Conservation (phyloP, 2,797 vertebrate genomes). For the Basileuterus tristriatus region DNA sequence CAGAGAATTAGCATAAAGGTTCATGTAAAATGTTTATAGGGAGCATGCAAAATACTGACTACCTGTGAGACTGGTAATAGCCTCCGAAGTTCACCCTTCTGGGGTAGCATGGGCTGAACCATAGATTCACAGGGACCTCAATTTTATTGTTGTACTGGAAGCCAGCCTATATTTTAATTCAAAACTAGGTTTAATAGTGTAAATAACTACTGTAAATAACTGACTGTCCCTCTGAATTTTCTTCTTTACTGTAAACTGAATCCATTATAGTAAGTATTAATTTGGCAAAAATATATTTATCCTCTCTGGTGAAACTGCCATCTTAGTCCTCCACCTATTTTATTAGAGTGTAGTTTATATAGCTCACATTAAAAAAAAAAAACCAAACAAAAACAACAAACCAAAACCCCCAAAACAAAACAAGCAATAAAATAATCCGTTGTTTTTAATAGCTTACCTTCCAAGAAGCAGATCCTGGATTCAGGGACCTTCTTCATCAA, state of each 20-base stretch:
- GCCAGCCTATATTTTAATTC: not conserved
- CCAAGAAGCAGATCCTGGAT: constrained; percentile 77
- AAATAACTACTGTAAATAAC: not conserved
- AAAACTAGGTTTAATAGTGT: not conserved
- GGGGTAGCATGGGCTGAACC: not conserved
- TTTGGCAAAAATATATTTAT: not conserved
- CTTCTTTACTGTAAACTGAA: not conserved
- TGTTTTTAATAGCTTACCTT: constrained; percentile 64
- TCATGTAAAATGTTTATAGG: not conserved
- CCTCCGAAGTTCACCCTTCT: not conserved
- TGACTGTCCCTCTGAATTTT: not conserved
- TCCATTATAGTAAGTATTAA: not conserved
- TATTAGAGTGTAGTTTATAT: not conserved
- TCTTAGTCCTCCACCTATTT: not conserved
- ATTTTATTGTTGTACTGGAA: not conserved
- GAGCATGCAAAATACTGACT: not conserved
- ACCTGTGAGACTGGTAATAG: not conserved
- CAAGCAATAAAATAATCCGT: not conserved
- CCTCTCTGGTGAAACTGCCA: not conserved
- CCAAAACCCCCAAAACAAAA: not conserved
- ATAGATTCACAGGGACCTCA: not conserved
- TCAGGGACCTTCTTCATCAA: constrained; percentile 79
- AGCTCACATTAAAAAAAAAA: not conserved
- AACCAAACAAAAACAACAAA: not conserved
- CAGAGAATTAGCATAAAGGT: not conserved